Evolutionary conservation across 1,140 invertebrate species (phyloP), one percentile per base, ranked within the genome.

Genomic region (Prorops nasuta): DNA sequence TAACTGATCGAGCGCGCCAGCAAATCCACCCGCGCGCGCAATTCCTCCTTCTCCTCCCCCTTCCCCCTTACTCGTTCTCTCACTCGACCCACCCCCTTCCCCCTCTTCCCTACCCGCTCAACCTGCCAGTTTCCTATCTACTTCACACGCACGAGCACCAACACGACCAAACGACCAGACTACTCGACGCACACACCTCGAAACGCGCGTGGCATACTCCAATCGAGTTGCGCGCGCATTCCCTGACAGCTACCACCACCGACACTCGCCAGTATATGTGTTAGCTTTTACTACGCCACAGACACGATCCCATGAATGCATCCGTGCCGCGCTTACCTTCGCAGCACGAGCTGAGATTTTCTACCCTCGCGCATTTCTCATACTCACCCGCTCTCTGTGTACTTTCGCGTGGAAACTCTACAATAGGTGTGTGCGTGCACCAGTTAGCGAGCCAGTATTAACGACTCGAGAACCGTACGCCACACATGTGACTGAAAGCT

Each of bases 331-430:
- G n/a, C 24, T 10, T 24, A 20, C 18, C 24, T 40, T 35, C 34
- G 20, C 46, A 35, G n/a, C 16, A 21, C 9, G 0, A 20, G 17
- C 40, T 51, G 15, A 28, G 24, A 57, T 34, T 34, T 42, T 54
- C 56, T 54, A 58, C 58, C 57, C 55, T 55, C 49, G 40, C 51
- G 54, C 40, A 15, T 3, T 54, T 57, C 55, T 53, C 55, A 41
- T 57, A 58, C 56, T 49, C 54, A 49, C 45, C 45, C 55, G n/a
- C n/a, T n/a, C n/a, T n/a, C n/a, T n/a, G n/a, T n/a, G n/a, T n/a
- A n/a, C n/a, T n/a, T n/a, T n/a, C n/a, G n/a, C n/a, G n/a, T n/a
- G n/a, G n/a, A n/a, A n/a, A n/a, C n/a, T n/a, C n/a, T n/a, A n/a
- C n/a, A n/a, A n/a, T n/a, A n/a, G n/a, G n/a, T n/a, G n/a, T n/a